A percentile compares a stretch with the other conserved stretches of the same genome.
Evolutionary conservation across 1,140 invertebrate genomes (phyloP).

Genomic region (Grapholita molesta): DNA sequence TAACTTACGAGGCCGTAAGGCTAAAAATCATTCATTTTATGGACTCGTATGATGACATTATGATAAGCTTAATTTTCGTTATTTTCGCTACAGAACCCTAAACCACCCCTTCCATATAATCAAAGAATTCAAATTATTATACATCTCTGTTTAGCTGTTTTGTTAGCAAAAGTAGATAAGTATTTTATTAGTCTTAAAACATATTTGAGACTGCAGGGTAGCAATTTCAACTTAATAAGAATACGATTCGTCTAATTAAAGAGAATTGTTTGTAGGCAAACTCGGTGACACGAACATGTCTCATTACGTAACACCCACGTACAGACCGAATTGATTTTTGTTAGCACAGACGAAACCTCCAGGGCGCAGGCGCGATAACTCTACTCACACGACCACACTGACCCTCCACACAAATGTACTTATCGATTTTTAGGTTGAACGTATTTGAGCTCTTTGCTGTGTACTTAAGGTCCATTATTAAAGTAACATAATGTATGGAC

Average conservation of each 20-base stretch:
- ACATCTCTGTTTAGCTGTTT: too few relatives aligned
- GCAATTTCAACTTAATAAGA: not conserved
- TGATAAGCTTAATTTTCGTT: too few relatives aligned
- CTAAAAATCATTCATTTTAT: too few relatives aligned
- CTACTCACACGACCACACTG: conserved; percentile 40
- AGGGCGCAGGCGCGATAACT: conserved; percentile 59
- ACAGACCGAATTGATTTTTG: conserved; percentile 71
- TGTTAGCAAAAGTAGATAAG: too few relatives aligned
- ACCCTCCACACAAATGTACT: conserved; percentile 33
- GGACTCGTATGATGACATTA: too few relatives aligned
- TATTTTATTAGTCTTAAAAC: not conserved
- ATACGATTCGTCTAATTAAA: conserved; percentile 37
- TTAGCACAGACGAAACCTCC: conserved; percentile 33
- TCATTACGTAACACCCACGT: conserved; percentile 73
- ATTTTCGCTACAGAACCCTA: too few relatives aligned
- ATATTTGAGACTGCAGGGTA: not conserved
- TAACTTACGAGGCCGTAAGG: too few relatives aligned
- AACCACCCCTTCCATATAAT: not conserved
- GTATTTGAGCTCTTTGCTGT: not conserved
- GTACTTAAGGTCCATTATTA: conserved; percentile 30
- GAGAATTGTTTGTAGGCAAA: conserved; percentile 28
- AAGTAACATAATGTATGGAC: conserved; percentile 12
- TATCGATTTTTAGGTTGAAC: conserved; percentile 20
- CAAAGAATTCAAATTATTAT: too few relatives aligned
- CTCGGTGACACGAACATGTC: conserved; percentile 51